Evolutionary conservation across 1,140 invertebrate species (phyloP).

Genomic region (Campodea augens): DNA sequence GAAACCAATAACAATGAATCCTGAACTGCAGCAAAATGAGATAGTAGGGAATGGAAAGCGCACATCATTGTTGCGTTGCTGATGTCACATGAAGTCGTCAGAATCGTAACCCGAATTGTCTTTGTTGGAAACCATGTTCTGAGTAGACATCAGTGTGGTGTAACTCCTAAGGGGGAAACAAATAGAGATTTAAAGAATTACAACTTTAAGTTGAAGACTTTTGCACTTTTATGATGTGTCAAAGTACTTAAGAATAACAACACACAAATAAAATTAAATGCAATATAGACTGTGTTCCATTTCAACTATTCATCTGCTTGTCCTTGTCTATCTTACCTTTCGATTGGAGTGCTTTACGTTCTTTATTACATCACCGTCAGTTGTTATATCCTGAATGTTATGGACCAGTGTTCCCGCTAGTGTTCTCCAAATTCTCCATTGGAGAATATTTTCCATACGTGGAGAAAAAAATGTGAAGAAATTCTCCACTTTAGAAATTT

Average conservation of each 20-base stretch:
- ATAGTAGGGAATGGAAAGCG: too few relatives aligned
- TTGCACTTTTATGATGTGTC: background rate
- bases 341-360: background rate
- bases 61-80: background rate
- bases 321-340: background rate
- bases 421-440: too few relatives aligned
- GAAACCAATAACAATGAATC: too few relatives aligned
- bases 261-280: background rate
- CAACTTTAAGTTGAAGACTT: background rate
- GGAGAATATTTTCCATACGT: too few relatives aligned
- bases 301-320: background rate
- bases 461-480: too few relatives aligned
- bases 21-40: too few relatives aligned
- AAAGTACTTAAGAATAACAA: background rate
- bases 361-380: too few relatives aligned
- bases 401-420: too few relatives aligned
- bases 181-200: constrained; percentile 20
- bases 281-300: background rate
- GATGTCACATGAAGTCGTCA: constrained; percentile 79
- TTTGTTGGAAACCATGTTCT: constrained; percentile 69
- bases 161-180: too few relatives aligned
- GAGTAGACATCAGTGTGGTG: constrained; percentile 55
- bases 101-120: constrained; percentile 72
- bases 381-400: too few relatives aligned
- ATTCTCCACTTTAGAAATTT: too few relatives aligned